Base-by-base conservation (phyloP, 2,888 invertebrate genomes). In the Agriopis leucophaearia region DNA sequence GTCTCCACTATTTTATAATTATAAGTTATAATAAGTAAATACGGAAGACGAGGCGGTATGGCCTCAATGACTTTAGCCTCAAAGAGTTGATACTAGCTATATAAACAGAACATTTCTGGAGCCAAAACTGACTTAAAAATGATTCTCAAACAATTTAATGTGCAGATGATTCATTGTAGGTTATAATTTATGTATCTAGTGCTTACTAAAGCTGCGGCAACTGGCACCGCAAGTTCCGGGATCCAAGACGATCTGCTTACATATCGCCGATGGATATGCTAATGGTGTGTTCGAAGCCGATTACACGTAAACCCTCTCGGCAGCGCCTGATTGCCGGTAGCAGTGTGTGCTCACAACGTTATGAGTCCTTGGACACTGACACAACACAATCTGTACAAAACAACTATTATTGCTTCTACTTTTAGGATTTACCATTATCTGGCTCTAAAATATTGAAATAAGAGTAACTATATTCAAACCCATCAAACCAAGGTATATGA, bases 251-350 rank as follows among this genome's bases (percentile, higher is more conserved):
- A 38, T 62, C 58, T 80, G 81, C 80, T 82, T 81, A 81, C 80
- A 77, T 76, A 81, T 79, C 72, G 78, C 69, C 78, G 74, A 78
- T 79, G 81, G 80, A 80, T 85, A 89, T 88, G 88, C 88, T 84
- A 88, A 89, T 89, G 72, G 81, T 82, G 78, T 86, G 81, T 82
- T 77, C 79, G 77, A 80, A 83, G 82, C 79, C 86, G 87, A 89
- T 89, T 88, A 89, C 89, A 88, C 74, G 84, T 78, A 87, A 87
- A 86, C 86, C 85, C 85, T 83, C 87, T 88, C 81, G 80, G 78
- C 76, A 59, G 68, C 74, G 76, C 82, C 79, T 83, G 81, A 86
- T 85, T 87, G 84, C 78, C 74, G 74, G 76, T 76, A 79, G 75
- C 73, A 74, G 66, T 72, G 74, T 77, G 70, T 73, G 55, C 68